Conservation (phyloP, 2,797 vertebrate species). For the Mus minutoides region DNA sequence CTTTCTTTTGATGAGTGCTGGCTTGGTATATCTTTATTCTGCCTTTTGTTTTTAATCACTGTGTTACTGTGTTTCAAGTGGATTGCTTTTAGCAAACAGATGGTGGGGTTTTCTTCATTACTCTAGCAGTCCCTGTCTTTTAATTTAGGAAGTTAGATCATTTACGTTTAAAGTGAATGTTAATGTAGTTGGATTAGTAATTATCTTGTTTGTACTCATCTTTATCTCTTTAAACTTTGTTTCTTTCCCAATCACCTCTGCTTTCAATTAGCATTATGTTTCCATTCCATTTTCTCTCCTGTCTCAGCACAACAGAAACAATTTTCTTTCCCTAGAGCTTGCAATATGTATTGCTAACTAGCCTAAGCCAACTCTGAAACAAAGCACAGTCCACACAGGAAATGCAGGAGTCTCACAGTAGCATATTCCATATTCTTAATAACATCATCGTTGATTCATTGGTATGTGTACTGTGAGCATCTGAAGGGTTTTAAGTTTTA, state of each 20-base stretch:
- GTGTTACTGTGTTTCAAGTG: background rate
- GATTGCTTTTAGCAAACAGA: background rate
- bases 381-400: background rate
- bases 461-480: background rate
- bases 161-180: background rate
- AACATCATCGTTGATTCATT: background rate
- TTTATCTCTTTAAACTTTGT: background rate
- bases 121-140: background rate
- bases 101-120: background rate
- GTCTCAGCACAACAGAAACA: background rate
- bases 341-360: background rate
- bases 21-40: background rate
- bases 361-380: background rate
- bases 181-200: background rate
- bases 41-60: background rate
- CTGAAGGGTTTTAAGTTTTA: background rate
- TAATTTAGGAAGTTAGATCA: background rate
- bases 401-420: background rate
- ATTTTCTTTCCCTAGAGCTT: background rate
- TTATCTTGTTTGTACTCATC: background rate
- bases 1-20: background rate
- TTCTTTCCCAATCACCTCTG: background rate
- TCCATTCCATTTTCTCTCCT: background rate
- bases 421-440: background rate
- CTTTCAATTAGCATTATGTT: background rate